Evolutionary conservation across 35 echinoderm and acorn worm species (phyloP), one percentile per base, ranked within the genome.

Genomic region (Apostichopus californicus): DNA sequence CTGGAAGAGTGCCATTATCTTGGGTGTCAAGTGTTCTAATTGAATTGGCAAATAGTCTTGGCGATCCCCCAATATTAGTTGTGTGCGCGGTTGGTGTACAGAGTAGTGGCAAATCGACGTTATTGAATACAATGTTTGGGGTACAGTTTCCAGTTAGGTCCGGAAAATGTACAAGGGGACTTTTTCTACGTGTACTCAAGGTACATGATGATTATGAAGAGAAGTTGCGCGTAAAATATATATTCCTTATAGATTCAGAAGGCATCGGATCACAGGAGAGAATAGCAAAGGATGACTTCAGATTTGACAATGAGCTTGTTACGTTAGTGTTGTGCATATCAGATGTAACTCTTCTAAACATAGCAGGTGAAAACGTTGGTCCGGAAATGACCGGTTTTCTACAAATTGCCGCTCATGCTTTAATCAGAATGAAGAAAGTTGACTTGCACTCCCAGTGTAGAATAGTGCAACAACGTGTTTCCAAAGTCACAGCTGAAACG

Each of bases 71-170:
- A 22, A 53, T 89, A 54, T 66, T 89, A 14, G 86, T 89, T 5
- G 5, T 89, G 10, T 89, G 57, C 46, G 63, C 52, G 71, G 64
- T 89, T 10, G 86, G 86, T 52, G 68, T 89, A 0, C 86, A 89
- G 52, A 89, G 86, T 66, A 89, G 86, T 73, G 86, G 86, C 4
- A 89, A 89, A n/a, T 89, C 86, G 6, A 89, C 86, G 6, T 55
- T 89, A 23, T 64, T 89, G 68, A 89, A 89, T 17, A 89, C 13
- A 15, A 72, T 89, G 68, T 89, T 89, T 89, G 86, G 86, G 4
- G 86, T 89, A 15, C 58, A 52, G 61, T 89, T 89, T 73, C 61
- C 86, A 9, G 86, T 89, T 5, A 89, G 68, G 17, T 58, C 86
- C 9, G 86, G 86, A 5, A 15, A 64, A 46, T 89, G 86, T 14